Evolutionary conservation across 2,797 vertebrate species (phyloP).

Genomic region (Ctenopoma kingsleyae): DNA sequence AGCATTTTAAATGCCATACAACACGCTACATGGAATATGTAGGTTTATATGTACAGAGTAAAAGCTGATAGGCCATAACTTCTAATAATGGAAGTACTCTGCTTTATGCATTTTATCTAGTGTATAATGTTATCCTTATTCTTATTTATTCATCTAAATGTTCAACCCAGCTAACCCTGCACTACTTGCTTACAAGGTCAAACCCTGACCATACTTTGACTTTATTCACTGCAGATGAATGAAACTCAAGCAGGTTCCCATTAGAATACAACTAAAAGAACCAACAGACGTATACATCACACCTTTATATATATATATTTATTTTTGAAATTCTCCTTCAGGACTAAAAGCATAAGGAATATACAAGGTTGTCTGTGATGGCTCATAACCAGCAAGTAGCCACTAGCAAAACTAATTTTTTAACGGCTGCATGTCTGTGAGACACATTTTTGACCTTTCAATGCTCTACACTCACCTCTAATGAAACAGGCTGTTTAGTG

Average conservation of each 20-base stretch:
- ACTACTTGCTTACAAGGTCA: neutral
- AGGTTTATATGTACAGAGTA: neutral
- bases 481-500: conserved; percentile 59
- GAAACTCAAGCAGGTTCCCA: neutral
- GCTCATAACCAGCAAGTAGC: conserved; percentile 10
- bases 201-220: neutral
- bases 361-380: conserved; percentile 14
- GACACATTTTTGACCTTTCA: conserved; percentile 50
- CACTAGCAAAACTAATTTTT: conserved; percentile 13
- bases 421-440: conserved; percentile 18
- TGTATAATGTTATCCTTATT: no score
- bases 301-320: conserved; percentile 15
- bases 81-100: neutral
- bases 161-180: neutral
- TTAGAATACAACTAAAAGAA: conserved; percentile 14
- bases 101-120: neutral
- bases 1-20: neutral
- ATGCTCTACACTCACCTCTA: conserved; percentile 41
- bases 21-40: no score
- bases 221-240: conserved; percentile 15
- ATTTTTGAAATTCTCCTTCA: neutral
- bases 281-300: neutral
- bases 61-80: neutral
- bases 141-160: neutral
- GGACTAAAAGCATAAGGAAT: conserved; percentile 21